These are phyloP conservation scores for Lytechinus variegatus DNA, from an alignment of 35 echinoderm and acorn worm species.

Conservation along the genomic window DNA sequence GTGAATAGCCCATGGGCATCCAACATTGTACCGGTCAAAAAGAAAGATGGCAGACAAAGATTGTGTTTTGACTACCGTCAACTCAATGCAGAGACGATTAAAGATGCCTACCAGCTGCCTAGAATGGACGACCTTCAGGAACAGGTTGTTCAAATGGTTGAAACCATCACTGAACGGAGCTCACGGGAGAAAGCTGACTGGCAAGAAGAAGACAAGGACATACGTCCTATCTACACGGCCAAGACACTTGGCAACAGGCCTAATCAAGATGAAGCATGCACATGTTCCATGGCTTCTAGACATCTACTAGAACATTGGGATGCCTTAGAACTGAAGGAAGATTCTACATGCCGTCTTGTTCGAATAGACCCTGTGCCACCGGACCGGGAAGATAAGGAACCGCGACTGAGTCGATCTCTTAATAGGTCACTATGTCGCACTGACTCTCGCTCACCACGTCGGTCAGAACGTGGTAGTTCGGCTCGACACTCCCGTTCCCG, in stretches of 20 bases:
- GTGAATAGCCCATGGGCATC: slow-evolving; percentile 50
- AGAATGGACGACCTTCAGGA: slow-evolving; percentile 62
- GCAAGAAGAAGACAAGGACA: too few relatives aligned
- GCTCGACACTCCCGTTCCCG: too few relatives aligned
- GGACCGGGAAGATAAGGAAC: too few relatives aligned
- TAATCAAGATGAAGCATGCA: neutral
- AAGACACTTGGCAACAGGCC: neutral
- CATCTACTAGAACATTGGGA: neutral
- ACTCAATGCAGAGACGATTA: slow-evolving; percentile 52
- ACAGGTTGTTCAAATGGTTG: neutral
- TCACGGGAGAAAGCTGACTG: neutral
- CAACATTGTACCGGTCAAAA: slow-evolving; percentile 56
- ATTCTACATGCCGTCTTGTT: too few relatives aligned
- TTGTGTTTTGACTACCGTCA: slow-evolving; percentile 60
- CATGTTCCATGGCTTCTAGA: neutral
- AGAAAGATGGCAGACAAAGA: slow-evolving; percentile 65
- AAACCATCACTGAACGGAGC: neutral
- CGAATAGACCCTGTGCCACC: too few relatives aligned
- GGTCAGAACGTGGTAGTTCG: too few relatives aligned
- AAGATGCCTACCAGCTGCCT: slow-evolving; percentile 66
- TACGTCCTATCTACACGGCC: too few relatives aligned
- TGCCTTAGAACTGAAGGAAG: neutral
- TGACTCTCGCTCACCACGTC: too few relatives aligned
- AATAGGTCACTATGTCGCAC: too few relatives aligned
- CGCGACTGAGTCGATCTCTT: too few relatives aligned